These are phyloP conservation scores for Anseranas semipalmata DNA, from an alignment of 2,113 vertebrate genomes.

Conservation along the genomic window DNA sequence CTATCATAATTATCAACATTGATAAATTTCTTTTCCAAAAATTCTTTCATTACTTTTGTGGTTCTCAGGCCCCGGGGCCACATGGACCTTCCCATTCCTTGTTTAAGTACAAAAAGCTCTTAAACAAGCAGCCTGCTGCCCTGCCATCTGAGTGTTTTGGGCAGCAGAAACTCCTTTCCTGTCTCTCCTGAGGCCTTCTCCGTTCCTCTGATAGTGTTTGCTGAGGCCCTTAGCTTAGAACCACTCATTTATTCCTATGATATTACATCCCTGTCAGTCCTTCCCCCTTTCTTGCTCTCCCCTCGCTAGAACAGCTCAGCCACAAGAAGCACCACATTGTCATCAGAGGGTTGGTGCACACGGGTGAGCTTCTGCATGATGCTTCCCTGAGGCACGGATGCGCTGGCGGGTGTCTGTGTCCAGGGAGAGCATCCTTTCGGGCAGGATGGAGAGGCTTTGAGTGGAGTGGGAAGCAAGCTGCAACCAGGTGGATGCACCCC, in stretches of 20 bases:
- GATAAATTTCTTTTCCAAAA: neutral
- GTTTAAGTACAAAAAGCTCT: neutral
- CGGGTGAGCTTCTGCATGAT: fast-evolving
- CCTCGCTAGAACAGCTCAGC: neutral
- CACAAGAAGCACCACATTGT: neutral
- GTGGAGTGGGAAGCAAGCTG: neutral
- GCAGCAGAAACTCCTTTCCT: neutral
- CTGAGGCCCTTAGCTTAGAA: conserved; percentile 30
- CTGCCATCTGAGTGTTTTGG: neutral
- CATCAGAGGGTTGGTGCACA: neutral
- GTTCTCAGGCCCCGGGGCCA: neutral
- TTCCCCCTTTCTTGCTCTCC: neutral
- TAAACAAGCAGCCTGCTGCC: neutral
- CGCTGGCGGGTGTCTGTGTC: neutral
- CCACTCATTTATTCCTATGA: conserved; percentile 20
- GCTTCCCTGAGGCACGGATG: neutral
- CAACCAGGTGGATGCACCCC: neutral
- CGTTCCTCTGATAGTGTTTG: neutral
- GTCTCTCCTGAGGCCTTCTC: neutral
- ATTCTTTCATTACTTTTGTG: neutral
- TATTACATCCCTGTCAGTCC: neutral
- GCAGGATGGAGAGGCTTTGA: neutral
- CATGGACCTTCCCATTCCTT: neutral
- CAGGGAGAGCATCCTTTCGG: fast-evolving
- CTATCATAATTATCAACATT: neutral